These are phyloP conservation scores for Trichopoda pennipes DNA, from an alignment of 2,888 invertebrate species.

Conservation along the genomic window DNA sequence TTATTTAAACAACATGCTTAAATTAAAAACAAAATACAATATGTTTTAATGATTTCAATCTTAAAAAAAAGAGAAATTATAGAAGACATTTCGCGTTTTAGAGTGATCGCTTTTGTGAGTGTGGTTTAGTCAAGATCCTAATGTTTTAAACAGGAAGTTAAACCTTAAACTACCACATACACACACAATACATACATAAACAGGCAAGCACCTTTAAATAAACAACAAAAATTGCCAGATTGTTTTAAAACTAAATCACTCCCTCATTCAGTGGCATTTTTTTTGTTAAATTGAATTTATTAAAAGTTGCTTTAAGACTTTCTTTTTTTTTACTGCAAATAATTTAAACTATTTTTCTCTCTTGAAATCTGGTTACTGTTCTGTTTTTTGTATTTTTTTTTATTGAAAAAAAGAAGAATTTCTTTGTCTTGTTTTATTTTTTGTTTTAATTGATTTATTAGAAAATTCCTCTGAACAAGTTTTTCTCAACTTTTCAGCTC, in stretches of 20 bases:
- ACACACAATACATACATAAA: conserved; percentile 2
- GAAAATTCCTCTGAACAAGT: conserved; percentile 79
- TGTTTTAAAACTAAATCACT: conserved; percentile 56
- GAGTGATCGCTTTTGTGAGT: conserved; percentile 15
- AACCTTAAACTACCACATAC: conserved; percentile 19
- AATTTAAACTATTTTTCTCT: conserved; percentile 14
- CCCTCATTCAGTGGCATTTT: conserved; percentile 21
- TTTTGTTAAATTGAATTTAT: neutral
- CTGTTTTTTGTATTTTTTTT: conserved; percentile 16
- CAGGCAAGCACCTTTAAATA: conserved; percentile 3
- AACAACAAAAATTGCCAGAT: conserved; percentile 54
- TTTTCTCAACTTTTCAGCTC: conserved; percentile 70
- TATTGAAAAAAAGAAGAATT: conserved; percentile 23
- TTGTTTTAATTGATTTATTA: conserved; percentile 76
- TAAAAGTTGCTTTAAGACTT: neutral
- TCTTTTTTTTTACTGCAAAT: neutral
- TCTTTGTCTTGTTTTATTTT: conserved; percentile 26
- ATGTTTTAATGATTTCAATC: neutral
- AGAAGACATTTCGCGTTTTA: neutral
- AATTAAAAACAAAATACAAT: neutral
- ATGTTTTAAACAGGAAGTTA: conserved; percentile 60
- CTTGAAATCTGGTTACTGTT: conserved; percentile 19
- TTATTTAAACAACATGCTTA: neutral
- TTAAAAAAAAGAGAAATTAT: neutral
- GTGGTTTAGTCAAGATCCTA: conserved; percentile 18